Evolutionary conservation across 2,113 vertebrate species (phyloP).

Genomic region (Prionailurus bengalensis): DNA sequence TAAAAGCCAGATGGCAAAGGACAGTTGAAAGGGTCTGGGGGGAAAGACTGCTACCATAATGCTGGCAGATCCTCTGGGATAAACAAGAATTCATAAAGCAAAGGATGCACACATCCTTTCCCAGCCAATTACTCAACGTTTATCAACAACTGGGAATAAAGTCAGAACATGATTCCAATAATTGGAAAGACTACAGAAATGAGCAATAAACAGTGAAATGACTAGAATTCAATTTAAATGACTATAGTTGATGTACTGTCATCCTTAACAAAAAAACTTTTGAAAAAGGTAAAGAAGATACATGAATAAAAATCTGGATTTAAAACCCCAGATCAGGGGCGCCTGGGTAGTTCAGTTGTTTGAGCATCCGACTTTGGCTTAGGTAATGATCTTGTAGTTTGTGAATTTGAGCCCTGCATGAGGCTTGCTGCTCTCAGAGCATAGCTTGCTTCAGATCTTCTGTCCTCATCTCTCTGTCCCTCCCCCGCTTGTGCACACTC

Average conservation of each 20-base stretch:
- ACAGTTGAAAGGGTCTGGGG: neutral
- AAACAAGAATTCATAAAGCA: neutral
- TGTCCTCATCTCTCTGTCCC: too few relatives aligned
- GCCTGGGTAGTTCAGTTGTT: too few relatives aligned
- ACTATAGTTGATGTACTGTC: neutral
- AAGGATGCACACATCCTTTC: neutral
- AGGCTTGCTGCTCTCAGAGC: too few relatives aligned
- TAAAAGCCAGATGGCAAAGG: neutral
- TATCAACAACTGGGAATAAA: neutral
- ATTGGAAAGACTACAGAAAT: neutral
- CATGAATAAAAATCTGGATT: neutral
- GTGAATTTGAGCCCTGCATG: too few relatives aligned
- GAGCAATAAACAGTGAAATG: neutral
- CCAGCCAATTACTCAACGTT: neutral
- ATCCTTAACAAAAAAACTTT: neutral
- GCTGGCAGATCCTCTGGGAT: neutral
- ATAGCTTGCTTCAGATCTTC: too few relatives aligned
- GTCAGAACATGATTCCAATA: neutral
- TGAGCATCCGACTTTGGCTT: too few relatives aligned
- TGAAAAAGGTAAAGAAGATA: neutral
- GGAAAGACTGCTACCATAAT: neutral
- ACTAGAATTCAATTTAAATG: neutral
- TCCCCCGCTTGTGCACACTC: too few relatives aligned
- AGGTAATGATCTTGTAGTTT: too few relatives aligned
- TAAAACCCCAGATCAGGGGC: neutral